Evolutionary conservation across 1,140 invertebrate species (phyloP).

Genomic region (Lepidurus arcticus): DNA sequence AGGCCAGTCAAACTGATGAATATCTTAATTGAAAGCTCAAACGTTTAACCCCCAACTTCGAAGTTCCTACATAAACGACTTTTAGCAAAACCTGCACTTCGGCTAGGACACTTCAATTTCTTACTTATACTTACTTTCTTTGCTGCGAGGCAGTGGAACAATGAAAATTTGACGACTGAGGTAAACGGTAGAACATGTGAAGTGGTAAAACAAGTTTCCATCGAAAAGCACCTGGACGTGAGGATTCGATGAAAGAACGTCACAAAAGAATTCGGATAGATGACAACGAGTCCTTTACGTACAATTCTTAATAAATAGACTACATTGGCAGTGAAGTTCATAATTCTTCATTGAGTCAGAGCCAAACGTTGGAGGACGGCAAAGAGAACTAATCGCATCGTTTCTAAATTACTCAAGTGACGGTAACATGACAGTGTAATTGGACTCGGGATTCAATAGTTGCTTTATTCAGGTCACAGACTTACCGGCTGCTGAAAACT

Average conservation of each 20-base stretch:
- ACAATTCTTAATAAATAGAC: background rate
- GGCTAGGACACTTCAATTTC: too few species aligned
- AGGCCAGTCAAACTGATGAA: background rate
- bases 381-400: background rate
- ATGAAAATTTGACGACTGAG: background rate
- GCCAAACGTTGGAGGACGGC: background rate
- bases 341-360: background rate
- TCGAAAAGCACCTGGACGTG: background rate
- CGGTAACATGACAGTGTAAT: constrained; percentile 16
- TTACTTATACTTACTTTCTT: background rate
- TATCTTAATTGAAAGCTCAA: background rate
- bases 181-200: background rate
- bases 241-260: background rate
- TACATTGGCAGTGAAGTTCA: background rate
- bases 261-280: background rate
- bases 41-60: background rate
- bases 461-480: background rate
- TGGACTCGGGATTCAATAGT: background rate
- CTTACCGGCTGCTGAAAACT: background rate
- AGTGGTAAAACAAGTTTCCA: background rate
- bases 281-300: background rate
- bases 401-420: background rate
- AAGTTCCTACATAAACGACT: background rate
- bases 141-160: background rate
- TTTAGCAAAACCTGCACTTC: background rate